phyloP scores from a whole-genome alignment of 2,888 invertebrate species.

The Xanthostigma xanthostigma region DNA sequence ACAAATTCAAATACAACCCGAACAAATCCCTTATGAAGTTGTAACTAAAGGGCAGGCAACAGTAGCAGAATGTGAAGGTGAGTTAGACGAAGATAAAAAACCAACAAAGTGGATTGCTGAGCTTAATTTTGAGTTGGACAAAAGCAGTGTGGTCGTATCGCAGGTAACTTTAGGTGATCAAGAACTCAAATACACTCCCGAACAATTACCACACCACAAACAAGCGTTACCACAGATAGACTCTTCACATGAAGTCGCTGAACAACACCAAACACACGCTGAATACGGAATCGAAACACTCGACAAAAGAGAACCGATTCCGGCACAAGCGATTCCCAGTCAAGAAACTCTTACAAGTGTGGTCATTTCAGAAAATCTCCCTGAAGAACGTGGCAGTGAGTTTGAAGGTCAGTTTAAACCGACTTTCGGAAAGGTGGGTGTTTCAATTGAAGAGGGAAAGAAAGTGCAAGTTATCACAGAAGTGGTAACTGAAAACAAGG shows the following conservation, averaged over 20 bases:
- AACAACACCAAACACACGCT: slow-evolving; percentile 20
- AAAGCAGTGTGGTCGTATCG: slow-evolving; percentile 23
- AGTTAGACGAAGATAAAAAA: slow-evolving; percentile 20
- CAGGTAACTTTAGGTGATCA: slow-evolving; percentile 30
- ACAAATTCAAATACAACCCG: slow-evolving; percentile 16
- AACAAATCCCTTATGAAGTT: slow-evolving; percentile 23
- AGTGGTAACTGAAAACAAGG: slow-evolving; percentile 22
- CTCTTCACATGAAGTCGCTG: slow-evolving; percentile 25
- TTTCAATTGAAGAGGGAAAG: slow-evolving; percentile 34
- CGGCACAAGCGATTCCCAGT: slow-evolving; percentile 23
- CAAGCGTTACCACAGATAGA: slow-evolving; percentile 21
- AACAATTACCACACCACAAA: slow-evolving; percentile 22
- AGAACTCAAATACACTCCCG: slow-evolving; percentile 24
- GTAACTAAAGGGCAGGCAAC: slow-evolving; percentile 24
- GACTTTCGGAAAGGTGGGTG: slow-evolving; percentile 28
- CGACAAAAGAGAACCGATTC: slow-evolving; percentile 16
- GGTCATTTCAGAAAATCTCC: slow-evolving; percentile 30
- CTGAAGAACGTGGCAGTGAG: slow-evolving; percentile 34
- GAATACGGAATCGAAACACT: slow-evolving; percentile 19
- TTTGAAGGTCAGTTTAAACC: slow-evolving; percentile 32
- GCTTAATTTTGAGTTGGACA: slow-evolving; percentile 26
- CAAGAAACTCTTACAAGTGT: slow-evolving; percentile 32
- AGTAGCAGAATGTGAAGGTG: slow-evolving; percentile 29
- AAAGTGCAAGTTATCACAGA: slow-evolving; percentile 26
- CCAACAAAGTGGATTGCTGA: slow-evolving; percentile 29